Evolutionary conservation across 2,113 vertebrate genomes (phyloP).

Genomic region (Laticauda laticaudata): DNA sequence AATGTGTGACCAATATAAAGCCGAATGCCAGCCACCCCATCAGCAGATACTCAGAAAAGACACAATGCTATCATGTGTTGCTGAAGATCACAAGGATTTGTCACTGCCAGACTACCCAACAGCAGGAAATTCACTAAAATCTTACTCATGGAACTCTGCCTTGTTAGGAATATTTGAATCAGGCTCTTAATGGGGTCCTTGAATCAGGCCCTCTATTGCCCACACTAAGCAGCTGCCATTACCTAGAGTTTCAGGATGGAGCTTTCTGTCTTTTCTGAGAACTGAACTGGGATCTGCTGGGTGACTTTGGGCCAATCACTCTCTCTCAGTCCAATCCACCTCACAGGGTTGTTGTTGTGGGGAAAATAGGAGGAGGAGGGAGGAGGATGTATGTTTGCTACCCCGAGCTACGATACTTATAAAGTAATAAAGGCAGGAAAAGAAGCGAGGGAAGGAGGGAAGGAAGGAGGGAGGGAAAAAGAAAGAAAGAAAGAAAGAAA

Average conservation of each 20-base stretch:
- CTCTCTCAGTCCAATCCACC: not conserved
- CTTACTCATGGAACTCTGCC: not conserved
- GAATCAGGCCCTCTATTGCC: not conserved
- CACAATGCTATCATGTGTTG: not conserved
- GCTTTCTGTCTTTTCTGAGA: not conserved
- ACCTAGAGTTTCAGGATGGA: not conserved
- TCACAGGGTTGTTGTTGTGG: not conserved
- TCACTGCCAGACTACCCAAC: not conserved
- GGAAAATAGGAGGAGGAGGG: not conserved
- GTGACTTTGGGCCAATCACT: not conserved
- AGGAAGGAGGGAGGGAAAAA: too few relatives aligned
- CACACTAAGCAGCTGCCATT: not conserved
- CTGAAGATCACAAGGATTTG: not conserved
- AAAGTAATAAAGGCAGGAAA: not conserved
- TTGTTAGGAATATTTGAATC: not conserved
- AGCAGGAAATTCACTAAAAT: not conserved
- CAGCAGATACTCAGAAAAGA: not conserved
- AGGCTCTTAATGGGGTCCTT: not conserved
- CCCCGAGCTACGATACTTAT: not conserved
- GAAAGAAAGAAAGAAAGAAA: too few relatives aligned
- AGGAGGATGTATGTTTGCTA: not conserved
- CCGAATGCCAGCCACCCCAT: not conserved
- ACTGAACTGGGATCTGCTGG: not conserved
- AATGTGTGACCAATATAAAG: not conserved
- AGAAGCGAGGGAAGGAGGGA: too few relatives aligned